Conservation (phyloP, 2,888 invertebrate species). For the Sabellastarte sp. region DNA sequence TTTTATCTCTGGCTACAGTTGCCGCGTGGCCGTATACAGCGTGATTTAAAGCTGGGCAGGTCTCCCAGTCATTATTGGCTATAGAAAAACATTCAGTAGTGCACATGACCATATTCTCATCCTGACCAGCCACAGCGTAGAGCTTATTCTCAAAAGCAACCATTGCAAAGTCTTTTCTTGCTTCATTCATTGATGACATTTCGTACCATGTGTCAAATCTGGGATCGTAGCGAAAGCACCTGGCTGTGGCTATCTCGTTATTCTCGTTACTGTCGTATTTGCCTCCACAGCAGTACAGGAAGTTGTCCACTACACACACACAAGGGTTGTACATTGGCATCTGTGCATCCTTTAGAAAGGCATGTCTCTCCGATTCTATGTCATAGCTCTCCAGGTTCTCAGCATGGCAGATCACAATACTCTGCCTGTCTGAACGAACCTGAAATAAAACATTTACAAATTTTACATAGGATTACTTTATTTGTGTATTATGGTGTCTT, state of each 20-base stretch:
- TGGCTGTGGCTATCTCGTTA: slow-evolving; percentile 56
- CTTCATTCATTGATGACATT: slow-evolving; percentile 55
- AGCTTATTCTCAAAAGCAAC: slow-evolving; percentile 40
- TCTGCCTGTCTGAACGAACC: slow-evolving; percentile 45
- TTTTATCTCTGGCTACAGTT: slow-evolving; percentile 40
- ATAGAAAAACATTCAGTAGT: slow-evolving; percentile 54
- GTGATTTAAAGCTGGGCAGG: slow-evolving; percentile 43
- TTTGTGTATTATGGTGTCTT: too few relatives aligned
- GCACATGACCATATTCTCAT: slow-evolving; percentile 57
- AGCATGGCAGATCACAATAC: slow-evolving; percentile 55
- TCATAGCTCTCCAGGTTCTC: slow-evolving; percentile 54
- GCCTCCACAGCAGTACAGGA: slow-evolving; percentile 58
- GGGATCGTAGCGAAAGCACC: slow-evolving; percentile 58
- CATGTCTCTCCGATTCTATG: slow-evolving; percentile 44
- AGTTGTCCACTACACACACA: slow-evolving; percentile 55
- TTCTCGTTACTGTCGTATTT: slow-evolving; percentile 55
- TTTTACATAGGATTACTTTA: too few relatives aligned
- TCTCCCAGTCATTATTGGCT: slow-evolving; percentile 52
- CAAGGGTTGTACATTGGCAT: slow-evolving; percentile 55
- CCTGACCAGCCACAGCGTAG: slow-evolving; percentile 54
- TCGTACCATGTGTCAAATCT: slow-evolving; percentile 56
- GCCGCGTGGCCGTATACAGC: slow-evolving; percentile 55
- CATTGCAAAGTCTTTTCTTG: slow-evolving; percentile 54
- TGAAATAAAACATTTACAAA: too few relatives aligned
- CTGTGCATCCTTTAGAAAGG: slow-evolving; percentile 48